These are phyloP conservation scores for Peromyscus maniculatus DNA, from an alignment of 2,113 vertebrate species.

Conservation along the genomic window DNA sequence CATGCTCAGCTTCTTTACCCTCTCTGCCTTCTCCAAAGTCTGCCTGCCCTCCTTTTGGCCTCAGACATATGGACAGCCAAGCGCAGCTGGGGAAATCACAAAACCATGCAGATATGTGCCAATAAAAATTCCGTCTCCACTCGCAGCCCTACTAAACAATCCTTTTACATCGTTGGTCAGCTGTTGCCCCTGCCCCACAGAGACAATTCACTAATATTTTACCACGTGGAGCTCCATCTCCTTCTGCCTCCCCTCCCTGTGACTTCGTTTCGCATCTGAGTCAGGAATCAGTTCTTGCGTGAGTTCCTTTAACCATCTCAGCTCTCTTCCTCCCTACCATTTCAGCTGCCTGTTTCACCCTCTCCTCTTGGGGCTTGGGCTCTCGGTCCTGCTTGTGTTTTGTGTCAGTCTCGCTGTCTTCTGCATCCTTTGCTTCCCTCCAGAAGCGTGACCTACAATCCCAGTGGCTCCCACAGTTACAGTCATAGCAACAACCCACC, in stretches of 20 bases:
- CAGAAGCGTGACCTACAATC: not conserved
- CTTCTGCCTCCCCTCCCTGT: conserved; percentile 12
- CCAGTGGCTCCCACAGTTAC: not conserved
- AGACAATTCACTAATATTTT: conserved; percentile 48
- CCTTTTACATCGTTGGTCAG: conserved; percentile 38
- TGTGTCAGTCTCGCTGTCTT: not conserved
- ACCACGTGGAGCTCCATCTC: not conserved
- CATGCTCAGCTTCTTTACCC: not conserved
- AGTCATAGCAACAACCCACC: not conserved
- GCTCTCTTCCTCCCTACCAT: not conserved
- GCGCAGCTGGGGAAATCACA: conserved; percentile 65
- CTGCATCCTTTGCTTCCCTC: not conserved
- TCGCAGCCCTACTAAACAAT: conserved; percentile 64
- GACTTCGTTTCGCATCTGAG: not conserved
- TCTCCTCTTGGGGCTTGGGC: conserved; percentile 9
- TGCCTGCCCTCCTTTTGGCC: conserved; percentile 20
- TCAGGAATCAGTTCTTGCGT: not conserved
- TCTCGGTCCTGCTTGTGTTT: not conserved
- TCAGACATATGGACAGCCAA: conserved; percentile 58
- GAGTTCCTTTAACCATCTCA: not conserved
- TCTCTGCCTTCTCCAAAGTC: conserved; percentile 18
- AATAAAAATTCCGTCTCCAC: conserved; percentile 67
- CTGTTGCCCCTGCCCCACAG: conserved; percentile 36
- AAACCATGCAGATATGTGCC: conserved; percentile 60
- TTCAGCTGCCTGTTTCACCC: not conserved